Conservation (phyloP, 2,113 vertebrate genomes). For the Paracanthobrama guichenoti region DNA sequence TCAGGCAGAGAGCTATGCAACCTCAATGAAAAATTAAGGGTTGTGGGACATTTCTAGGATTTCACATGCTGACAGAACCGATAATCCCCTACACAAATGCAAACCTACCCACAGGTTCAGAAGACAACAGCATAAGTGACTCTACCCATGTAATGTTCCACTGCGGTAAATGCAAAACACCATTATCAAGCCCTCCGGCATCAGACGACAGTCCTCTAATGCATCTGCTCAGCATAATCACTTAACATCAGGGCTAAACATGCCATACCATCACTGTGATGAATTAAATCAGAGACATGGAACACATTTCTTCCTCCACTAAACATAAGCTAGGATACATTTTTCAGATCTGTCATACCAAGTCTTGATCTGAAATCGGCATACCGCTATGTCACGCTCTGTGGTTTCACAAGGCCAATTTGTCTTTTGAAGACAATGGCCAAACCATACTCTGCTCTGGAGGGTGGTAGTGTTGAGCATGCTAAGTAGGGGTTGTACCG, state of each 20-base stretch:
- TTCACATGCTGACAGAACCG: not conserved
- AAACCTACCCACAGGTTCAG: not conserved
- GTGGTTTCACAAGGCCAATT: conserved; percentile 4
- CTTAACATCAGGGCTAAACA: conserved; percentile 9
- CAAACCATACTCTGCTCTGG: not conserved
- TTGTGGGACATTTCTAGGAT: not conserved
- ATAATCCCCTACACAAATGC: not conserved
- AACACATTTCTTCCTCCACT: conserved; percentile 2
- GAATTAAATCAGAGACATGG: not conserved
- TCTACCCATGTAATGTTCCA: not conserved
- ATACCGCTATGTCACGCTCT: not conserved
- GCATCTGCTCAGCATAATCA: conserved; percentile 29
- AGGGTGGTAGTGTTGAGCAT: not conserved
- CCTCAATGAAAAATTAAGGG: conserved; percentile 29
- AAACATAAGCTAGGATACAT: not conserved
- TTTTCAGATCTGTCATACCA: not conserved
- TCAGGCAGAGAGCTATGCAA: conserved; percentile 8
- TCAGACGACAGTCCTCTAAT: conserved; percentile 27
- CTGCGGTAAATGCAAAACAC: not conserved
- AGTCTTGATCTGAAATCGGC: not conserved
- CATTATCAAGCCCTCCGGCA: conserved; percentile 24
- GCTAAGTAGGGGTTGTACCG: not conserved
- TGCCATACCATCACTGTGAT: not conserved
- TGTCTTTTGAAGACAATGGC: not conserved
- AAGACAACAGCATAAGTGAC: conserved; percentile 4